Conservation (phyloP, 1,140 invertebrate species). For the Lysiphlebus fabarum region DNA sequence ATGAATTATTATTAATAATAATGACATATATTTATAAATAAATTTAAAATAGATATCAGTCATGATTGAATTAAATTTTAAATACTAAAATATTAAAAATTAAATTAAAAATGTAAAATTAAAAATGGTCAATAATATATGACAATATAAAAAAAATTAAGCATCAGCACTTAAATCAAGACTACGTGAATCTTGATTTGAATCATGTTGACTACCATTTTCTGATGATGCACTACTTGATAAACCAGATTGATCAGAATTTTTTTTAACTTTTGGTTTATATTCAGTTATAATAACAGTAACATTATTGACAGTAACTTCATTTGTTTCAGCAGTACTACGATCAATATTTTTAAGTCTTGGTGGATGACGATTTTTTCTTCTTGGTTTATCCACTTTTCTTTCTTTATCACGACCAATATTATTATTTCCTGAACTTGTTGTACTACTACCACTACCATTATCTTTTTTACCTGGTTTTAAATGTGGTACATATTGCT, state of each 20-base stretch:
- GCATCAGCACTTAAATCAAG: constrained; percentile 54
- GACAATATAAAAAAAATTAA: constrained; percentile 28
- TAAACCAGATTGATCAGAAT: constrained; percentile 55
- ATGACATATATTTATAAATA: no score
- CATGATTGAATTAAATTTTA: constrained; percentile 4
- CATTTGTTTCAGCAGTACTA: constrained; percentile 82
- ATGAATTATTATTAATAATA: no score
- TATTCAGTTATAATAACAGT: constrained; percentile 96
- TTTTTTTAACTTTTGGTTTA: constrained; percentile 74
- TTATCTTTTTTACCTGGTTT: constrained; percentile 62
- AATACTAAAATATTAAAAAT: constrained; percentile 1
- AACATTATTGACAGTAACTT: constrained; percentile 93
- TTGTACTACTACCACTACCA: constrained; percentile 58
- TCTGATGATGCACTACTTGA: constrained; percentile 62
- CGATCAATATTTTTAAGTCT: constrained; percentile 87
- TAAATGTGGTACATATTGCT: constrained; percentile 69
- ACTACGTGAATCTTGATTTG: constrained; percentile 61
- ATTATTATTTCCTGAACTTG: constrained; percentile 51
- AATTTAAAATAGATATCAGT: neutral
- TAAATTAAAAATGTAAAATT: constrained; percentile 13
- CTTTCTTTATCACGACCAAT: constrained; percentile 49
- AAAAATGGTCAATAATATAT: constrained; percentile 1
- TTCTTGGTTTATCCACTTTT: constrained; percentile 50
- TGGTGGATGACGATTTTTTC: constrained; percentile 62
- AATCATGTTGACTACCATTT: constrained; percentile 63